phyloP scores from a whole-genome alignment of 2,797 vertebrate species.

The Botia kubotai region DNA sequence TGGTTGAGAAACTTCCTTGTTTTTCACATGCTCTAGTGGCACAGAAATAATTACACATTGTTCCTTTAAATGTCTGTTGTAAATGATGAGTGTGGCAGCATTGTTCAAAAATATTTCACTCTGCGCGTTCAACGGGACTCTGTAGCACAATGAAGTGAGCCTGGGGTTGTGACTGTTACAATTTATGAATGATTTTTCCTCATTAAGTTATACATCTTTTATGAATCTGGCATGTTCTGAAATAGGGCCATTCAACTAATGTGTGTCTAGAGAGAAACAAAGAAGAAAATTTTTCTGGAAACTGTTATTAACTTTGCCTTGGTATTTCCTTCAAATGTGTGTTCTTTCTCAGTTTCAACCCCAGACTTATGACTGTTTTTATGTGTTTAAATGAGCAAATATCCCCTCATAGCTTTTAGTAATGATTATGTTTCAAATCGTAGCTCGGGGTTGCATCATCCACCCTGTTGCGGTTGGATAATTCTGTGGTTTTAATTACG shows the following conservation, averaged over 20 bases:
- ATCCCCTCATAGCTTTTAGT: conserved; percentile 30
- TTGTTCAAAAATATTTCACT: conserved; percentile 24
- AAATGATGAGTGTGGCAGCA: conserved; percentile 1
- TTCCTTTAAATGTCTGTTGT: conserved; percentile 9
- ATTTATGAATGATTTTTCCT: conserved; percentile 26
- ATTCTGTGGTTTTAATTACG: conserved; percentile 53
- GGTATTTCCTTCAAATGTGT: neutral
- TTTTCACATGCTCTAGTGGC: neutral
- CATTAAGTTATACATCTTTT: conserved; percentile 33
- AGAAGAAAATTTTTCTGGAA: neutral
- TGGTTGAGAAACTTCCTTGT: neutral
- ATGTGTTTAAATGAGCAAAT: conserved; percentile 40
- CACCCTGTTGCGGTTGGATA: conserved; percentile 32
- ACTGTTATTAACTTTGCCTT: neutral
- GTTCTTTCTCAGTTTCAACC: neutral
- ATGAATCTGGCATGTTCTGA: conserved; percentile 35
- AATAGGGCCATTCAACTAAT: conserved; percentile 23
- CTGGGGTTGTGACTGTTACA: conserved; percentile 21
- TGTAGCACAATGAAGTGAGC: neutral
- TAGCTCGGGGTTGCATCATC: conserved; percentile 53
- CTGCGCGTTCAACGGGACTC: neutral
- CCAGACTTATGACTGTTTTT: conserved; percentile 13
- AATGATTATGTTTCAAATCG: conserved; percentile 52
- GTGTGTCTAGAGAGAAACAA: conserved; percentile 19
- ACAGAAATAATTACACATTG: neutral